These are phyloP conservation scores for Mesoligia furuncula DNA, from an alignment of 2,888 invertebrate genomes.

Conservation along the genomic window DNA sequence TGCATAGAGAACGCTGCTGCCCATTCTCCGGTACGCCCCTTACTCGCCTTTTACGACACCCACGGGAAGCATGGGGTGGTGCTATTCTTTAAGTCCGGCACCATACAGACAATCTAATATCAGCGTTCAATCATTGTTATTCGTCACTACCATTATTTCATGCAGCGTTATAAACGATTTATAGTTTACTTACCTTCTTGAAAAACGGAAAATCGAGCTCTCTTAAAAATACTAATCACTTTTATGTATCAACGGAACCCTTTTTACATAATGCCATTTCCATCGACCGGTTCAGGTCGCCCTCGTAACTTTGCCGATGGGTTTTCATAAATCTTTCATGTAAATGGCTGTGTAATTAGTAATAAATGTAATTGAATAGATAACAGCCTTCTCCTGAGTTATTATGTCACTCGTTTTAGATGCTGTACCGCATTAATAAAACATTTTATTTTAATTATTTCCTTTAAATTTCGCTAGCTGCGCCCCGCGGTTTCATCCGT, in stretches of 20 bases:
- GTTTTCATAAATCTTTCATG: conserved; percentile 74
- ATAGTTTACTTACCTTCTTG: background rate
- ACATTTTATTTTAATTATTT: conserved; percentile 12
- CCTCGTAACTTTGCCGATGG: conserved; percentile 58
- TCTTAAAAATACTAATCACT: background rate
- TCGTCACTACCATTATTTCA: background rate
- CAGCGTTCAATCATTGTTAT: background rate
- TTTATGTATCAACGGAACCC: conserved; percentile 45
- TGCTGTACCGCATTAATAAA: conserved; percentile 25
- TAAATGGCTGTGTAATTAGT: conserved; percentile 68
- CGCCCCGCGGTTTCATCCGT: background rate
- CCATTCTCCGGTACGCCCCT: too few species aligned
- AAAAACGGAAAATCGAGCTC: too few species aligned
- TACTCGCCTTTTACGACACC: too few species aligned
- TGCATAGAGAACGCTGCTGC: too few species aligned
- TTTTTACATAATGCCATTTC: conserved; percentile 9
- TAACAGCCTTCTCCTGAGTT: conserved; percentile 61
- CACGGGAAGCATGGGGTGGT: too few species aligned
- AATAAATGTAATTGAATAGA: conserved; percentile 75
- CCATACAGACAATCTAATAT: too few species aligned
- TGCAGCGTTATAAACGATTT: background rate
- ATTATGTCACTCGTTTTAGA: conserved; percentile 31
- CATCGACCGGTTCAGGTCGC: conserved; percentile 13
- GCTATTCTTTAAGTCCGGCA: too few species aligned
- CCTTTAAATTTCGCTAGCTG: background rate